A percentile compares a stretch with the other conserved stretches of the same genome.
Evolutionary conservation across 2,113 vertebrate species (phyloP).

Genomic region (Cebus imitator): DNA sequence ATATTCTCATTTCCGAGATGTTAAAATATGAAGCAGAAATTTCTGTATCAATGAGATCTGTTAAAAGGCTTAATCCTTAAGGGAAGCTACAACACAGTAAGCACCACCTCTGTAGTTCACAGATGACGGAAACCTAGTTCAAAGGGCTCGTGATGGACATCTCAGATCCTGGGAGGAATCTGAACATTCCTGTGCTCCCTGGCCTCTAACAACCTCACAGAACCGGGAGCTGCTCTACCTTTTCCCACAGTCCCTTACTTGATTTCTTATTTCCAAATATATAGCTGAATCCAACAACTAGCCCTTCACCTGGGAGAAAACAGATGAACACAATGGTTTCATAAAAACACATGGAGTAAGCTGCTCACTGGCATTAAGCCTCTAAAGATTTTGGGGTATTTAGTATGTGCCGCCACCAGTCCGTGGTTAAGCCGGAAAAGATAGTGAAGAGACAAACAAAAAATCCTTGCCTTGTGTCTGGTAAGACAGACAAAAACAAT

Average conservation of each 20-base stretch:
- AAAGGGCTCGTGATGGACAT: neutral
- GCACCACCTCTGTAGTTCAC: neutral
- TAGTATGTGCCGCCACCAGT: neutral
- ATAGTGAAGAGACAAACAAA: neutral
- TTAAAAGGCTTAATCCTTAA: neutral
- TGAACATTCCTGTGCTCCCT: accelerated
- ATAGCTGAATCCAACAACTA: neutral
- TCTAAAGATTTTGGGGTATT: neutral
- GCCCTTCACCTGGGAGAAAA: neutral
- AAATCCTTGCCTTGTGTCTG: neutral
- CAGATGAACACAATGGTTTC: neutral
- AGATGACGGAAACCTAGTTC: neutral
- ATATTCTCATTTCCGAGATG: neutral
- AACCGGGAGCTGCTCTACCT: accelerated
- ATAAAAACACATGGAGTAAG: neutral
- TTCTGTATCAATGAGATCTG: neutral
- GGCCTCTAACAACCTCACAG: neutral
- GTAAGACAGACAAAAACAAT: neutral
- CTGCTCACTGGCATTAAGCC: neutral
- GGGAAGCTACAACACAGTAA: neutral
- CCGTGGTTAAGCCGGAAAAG: neutral
- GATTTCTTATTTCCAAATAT: neutral
- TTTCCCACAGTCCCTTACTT: neutral
- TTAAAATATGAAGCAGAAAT: neutral
- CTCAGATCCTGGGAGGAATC: neutral